phyloP scores from a whole-genome alignment of 2,888 invertebrate species.

The Melipona beecheii region DNA sequence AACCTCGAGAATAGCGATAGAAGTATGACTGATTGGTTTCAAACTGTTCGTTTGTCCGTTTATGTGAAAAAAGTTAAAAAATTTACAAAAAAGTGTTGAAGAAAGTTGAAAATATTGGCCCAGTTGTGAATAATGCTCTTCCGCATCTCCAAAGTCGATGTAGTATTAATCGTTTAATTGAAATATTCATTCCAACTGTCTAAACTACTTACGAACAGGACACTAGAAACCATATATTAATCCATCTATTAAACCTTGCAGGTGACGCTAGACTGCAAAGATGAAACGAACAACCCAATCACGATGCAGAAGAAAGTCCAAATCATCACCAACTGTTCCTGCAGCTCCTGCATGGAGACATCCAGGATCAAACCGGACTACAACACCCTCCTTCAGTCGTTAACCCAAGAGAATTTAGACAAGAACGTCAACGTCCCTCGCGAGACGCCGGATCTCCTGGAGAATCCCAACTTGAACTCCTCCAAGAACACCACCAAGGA shows the following conservation, averaged over 20 bases:
- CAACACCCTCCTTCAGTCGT: constrained; percentile 78
- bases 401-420: constrained; percentile 78
- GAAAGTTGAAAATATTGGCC: no score
- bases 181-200: no score
- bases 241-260: constrained; percentile 70
- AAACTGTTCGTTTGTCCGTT: no score
- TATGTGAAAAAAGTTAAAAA: no score
- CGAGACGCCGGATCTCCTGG: constrained; percentile 82
- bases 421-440: constrained; percentile 78
- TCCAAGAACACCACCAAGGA: constrained; percentile 82
- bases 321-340: constrained; percentile 88
- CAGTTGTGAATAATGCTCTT: no score
- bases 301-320: constrained; percentile 87
- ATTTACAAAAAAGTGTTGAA: no score
- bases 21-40: no score
- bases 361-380: constrained; percentile 81
- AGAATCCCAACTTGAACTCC: constrained; percentile 78
- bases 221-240: not conserved
- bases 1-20: no score
- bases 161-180: no score
- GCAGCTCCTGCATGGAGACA: constrained; percentile 86
- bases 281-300: constrained; percentile 85
- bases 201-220: no score
- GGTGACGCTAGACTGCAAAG: constrained; percentile 87
- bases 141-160: no score